Evolutionary conservation across 2,113 vertebrate species (phyloP), one percentile per base, ranked within the genome.

Genomic region (Melanostigma gelatinosum): DNA sequence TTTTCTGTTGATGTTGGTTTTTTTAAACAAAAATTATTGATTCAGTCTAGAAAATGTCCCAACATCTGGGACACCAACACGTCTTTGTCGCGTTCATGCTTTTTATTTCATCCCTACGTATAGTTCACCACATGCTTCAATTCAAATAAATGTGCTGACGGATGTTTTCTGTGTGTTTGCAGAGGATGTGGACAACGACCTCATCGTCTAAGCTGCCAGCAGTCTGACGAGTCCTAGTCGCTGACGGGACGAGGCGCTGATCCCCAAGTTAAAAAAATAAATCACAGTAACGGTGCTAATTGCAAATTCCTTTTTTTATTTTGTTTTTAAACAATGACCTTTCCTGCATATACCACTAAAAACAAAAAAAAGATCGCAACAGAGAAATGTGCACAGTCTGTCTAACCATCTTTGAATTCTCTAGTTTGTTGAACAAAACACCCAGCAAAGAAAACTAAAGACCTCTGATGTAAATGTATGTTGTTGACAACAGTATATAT

Each of bases 151-250:
- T 11, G 36, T 29, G n/a, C 36, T 76, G 16, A 70, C 2, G 55
- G 10, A 12, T 67, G 27, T 80, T 67, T 22, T 2, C 20, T 92
- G 84, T 92, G 93, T 94, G 80, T 91, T 94, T 95, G 85, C 98
- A 99, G 98, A 98, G 97, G 98, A 99, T 36, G 93, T 98, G 76
- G 96, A 99, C 95, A 97, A 97, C 87, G 97, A 99, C 84, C 96
- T 99, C 6, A 94, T 99, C 91, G 95, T 99, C 95, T 99, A 95
- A 97, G 91, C 74, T 4, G 38, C 20, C 87, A 79, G 81, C 75
- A 67, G 79, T 52, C 69, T 80, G 89, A 90, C 76, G 74, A 87
- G 88, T 88, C 86, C 73, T 84, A 86, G 87, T 91, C 40, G 54
- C 77, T 89, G 92, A 90, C 80, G 92, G 94, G 95, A 96, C 90